phyloP scores from a whole-genome alignment of 2,113 vertebrate species.

The Neoarius graeffei region DNA sequence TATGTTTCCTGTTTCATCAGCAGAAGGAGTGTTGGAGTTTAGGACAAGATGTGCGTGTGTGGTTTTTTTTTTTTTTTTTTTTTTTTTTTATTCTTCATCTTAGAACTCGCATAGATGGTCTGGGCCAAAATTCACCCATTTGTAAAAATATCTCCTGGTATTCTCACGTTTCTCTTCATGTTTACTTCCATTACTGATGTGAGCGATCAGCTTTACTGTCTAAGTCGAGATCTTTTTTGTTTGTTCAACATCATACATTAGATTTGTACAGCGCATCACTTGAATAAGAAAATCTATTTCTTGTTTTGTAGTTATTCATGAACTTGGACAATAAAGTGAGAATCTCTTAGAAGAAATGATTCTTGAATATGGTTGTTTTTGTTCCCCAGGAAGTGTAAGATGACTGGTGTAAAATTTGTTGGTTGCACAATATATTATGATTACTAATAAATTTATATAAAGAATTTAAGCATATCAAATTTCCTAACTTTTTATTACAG shows the following conservation, averaged over 20 bases:
- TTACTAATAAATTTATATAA: background rate
- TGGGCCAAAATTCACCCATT: background rate
- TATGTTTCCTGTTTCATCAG: conserved; percentile 42
- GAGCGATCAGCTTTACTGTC: background rate
- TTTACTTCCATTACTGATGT: background rate
- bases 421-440: too few relatives aligned
- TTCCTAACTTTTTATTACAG: too few relatives aligned
- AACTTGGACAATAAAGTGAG: conserved; percentile 79
- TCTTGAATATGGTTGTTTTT: background rate
- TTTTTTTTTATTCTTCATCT: background rate
- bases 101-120: background rate
- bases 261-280: conserved; percentile 79
- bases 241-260: conserved; percentile 54
- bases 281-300: conserved; percentile 77
- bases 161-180: background rate
- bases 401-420: background rate
- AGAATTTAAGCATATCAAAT: background rate
- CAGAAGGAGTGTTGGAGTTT: background rate
- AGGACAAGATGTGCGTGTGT: conserved; percentile 42
- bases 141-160: conserved; percentile 9
- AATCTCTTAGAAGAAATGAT: conserved; percentile 62
- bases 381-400: background rate
- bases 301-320: conserved; percentile 79
- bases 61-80: conserved; percentile 7
- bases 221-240: background rate